Evolutionary conservation across 2,113 vertebrate species (phyloP).

Genomic region (Meleagris gallopavo): DNA sequence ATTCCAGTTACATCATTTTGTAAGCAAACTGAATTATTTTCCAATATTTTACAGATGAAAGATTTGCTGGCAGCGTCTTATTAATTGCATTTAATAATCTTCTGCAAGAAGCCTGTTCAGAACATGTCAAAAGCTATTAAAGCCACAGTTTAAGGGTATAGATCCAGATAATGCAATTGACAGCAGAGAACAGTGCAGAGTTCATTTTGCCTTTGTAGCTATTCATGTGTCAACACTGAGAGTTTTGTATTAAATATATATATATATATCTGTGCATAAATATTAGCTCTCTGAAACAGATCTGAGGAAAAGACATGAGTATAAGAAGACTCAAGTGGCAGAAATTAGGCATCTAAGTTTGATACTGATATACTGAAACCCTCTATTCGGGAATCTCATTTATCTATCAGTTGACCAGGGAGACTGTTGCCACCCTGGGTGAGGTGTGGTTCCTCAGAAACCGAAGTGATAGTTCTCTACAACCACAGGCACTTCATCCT

Average conservation of each 20-base stretch:
- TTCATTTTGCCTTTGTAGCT: background rate
- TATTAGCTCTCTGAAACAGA: background rate
- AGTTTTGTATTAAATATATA: background rate
- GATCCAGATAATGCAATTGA: constrained; percentile 18
- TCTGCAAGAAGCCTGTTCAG: background rate
- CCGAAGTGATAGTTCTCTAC: background rate
- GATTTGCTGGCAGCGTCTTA: constrained; percentile 14
- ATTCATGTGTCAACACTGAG: background rate
- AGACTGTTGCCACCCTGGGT: background rate
- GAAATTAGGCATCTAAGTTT: background rate
- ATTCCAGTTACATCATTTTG: background rate
- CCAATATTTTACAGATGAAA: background rate
- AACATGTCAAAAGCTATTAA: background rate
- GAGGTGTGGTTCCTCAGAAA: background rate
- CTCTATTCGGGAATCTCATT: background rate
- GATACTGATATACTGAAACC: background rate
- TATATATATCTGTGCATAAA: background rate
- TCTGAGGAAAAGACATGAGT: background rate
- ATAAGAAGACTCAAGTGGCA: background rate
- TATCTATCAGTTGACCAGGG: accelerated
- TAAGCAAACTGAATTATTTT: background rate
- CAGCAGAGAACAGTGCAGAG: background rate
- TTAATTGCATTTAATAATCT: constrained; percentile 32
- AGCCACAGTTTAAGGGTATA: background rate
- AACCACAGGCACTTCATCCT: background rate